phyloP scores from a whole-genome alignment of 2,888 invertebrate genomes.

The Digitonthophagus gazella region DNA sequence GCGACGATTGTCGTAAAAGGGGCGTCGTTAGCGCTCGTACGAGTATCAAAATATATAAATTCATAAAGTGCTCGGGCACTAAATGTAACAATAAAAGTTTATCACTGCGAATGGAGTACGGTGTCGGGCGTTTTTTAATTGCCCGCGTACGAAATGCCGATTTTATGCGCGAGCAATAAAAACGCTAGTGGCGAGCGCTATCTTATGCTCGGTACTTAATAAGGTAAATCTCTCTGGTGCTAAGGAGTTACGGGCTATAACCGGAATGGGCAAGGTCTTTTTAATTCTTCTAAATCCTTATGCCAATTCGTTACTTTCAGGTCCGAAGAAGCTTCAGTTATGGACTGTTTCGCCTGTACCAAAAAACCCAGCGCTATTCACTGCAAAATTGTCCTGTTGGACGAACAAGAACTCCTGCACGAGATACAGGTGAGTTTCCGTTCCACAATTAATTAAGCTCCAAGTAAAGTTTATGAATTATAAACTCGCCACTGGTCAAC shows the following conservation, averaged over 20 bases:
- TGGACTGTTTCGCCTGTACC: constrained; percentile 50
- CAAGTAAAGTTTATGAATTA: neutral
- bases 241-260: neutral
- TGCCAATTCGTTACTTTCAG: constrained; percentile 17
- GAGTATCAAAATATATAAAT: constrained; percentile 12
- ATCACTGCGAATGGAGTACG: neutral
- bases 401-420: constrained; percentile 85
- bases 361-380: constrained; percentile 46
- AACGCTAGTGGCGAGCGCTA: too few species aligned
- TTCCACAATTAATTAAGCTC: neutral
- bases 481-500: constrained; percentile 13
- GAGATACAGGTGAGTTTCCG: constrained; percentile 74
- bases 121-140: constrained; percentile 4
- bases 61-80: constrained; percentile 10
- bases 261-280: neutral
- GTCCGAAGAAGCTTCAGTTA: constrained; percentile 27
- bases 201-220: neutral
- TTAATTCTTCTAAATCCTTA: neutral
- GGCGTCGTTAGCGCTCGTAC: constrained; percentile 1
- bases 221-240: neutral
- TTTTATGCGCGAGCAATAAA: constrained; percentile 8
- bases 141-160: neutral
- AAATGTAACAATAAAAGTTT: constrained; percentile 16
- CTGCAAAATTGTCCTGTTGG: constrained; percentile 84
- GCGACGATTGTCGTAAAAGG: neutral